Percentiles rank a stretch among this genome's conserved stretches.
Conservation (phyloP, 2,888 invertebrate species). For the Synanthedon formicaeformis region DNA sequence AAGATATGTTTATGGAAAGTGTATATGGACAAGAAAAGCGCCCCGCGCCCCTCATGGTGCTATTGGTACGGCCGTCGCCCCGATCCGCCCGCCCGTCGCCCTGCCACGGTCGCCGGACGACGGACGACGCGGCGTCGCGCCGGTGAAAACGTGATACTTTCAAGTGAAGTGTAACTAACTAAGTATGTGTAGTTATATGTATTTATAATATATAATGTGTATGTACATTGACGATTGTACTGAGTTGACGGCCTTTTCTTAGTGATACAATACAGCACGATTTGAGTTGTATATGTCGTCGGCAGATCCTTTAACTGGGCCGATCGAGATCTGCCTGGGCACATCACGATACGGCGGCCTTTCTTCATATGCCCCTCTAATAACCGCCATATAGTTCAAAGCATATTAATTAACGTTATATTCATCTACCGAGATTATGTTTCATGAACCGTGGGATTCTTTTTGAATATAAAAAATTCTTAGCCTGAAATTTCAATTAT, state of each 20-base stretch:
- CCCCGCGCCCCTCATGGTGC: constrained; percentile 1
- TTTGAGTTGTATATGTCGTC: no score
- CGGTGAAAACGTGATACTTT: background rate
- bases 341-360: no score
- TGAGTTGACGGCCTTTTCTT: background rate
- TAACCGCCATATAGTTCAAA: no score
- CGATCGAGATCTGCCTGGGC: no score
- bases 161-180: background rate
- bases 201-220: background rate
- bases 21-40: constrained; percentile 5
- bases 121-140: background rate
- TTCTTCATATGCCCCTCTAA: no score
- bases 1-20: constrained; percentile 26
- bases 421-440: no score
- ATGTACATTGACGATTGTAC: background rate
- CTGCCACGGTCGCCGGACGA: constrained; percentile 1
- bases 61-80: background rate
- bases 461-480: no score
- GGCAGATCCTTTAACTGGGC: no score
- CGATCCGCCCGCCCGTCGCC: constrained; percentile 2
- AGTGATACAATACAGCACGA: no score
- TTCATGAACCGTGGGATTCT: no score
- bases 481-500: no score
- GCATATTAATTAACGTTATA: no score
- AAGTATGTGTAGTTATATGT: background rate